Percentiles rank a stretch among this genome's conserved stretches.
phyloP scores from a whole-genome alignment of 2,888 invertebrate genomes.

The Drosophila rellima region DNA sequence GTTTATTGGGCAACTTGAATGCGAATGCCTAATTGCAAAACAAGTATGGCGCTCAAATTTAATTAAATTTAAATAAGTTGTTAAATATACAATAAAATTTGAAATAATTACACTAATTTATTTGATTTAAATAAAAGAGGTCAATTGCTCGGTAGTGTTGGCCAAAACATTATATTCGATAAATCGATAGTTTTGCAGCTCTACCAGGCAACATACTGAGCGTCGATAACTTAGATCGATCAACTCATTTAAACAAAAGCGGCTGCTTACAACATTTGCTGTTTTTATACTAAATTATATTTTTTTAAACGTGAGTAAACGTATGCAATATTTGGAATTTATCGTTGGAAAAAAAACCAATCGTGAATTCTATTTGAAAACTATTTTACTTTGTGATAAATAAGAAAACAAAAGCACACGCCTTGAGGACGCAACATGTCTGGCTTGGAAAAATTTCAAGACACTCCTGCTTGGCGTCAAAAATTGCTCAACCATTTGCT shows the following conservation, averaged over 20 bases:
- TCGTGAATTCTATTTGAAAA: not conserved
- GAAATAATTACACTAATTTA: not conserved
- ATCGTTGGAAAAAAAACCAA: not conserved
- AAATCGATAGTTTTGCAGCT: not conserved
- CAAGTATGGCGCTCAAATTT: not conserved
- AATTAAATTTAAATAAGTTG: too few relatives aligned
- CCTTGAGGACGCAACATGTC: conserved; percentile 71
- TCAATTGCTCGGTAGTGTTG: too few relatives aligned
- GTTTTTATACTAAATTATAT: not conserved
- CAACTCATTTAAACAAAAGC: conserved; percentile 37
- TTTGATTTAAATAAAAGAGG: not conserved
- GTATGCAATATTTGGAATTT: conserved; percentile 5
- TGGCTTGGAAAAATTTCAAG: conserved; percentile 83
- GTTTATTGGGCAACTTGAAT: not conserved
- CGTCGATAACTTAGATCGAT: conserved; percentile 47
- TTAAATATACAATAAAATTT: not conserved
- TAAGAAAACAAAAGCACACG: conserved; percentile 23
- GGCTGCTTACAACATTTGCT: conserved; percentile 5
- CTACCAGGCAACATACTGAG: conserved; percentile 36
- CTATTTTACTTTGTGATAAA: conserved; percentile 5
- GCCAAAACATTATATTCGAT: too few relatives aligned
- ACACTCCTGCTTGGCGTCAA: conserved; percentile 81
- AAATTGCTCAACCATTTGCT: conserved; percentile 79
- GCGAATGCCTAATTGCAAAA: conserved; percentile 28
- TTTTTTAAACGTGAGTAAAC: conserved; percentile 36